Base-by-base conservation (phyloP, 2,888 invertebrate species). In the Malthinus seriepunctatus region DNA sequence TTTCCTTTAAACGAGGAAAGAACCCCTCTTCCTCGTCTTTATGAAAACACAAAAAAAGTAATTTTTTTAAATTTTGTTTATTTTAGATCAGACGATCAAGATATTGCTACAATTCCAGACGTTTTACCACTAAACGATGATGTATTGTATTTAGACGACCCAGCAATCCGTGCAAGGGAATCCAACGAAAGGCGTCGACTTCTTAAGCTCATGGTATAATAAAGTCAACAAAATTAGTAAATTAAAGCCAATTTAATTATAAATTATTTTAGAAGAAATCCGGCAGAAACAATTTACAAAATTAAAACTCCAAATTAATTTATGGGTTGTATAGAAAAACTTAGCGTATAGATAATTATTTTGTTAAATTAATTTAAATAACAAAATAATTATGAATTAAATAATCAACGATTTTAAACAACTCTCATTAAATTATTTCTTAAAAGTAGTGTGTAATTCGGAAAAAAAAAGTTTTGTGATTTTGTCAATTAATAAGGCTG, bases 401-500 rank as follows among this genome's bases (percentile, higher is more conserved):
- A 23, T 23, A 23, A 23, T 23, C 23, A 23, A 23, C 23, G 23
- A 23, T 23, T 5, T 23, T 23, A 23, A 23, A 23, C 23, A 23
- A 5, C 23, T 23, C 23, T 23, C 23, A n/a, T n/a, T n/a, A 23
- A 23, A 23, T 23, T 23, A 23, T 23, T 23, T 23, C 23, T 23
- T 23, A 2, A 23, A n/a, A 23, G 23, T 23, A 23, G 23, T 23
- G 23, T 23, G 23, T 23, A 23, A 23, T 23, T 23, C 5, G 23
- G 5, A 23, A 23, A 55, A 34, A 42, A 54, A 44, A 35, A 48
- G 37, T 23, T 54, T 47, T 54, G 53, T 38, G 51, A 31, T 51
- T 47, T 53, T 56, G 35, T 39, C 62, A 59, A 62, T 62, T 56
- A 59, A 37, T 3, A 42, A 52, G 62, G 62, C 62, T 62, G 62